Evolutionary conservation across 23 tunicate species (phyloP).

Genomic region (Trididemnum clinides): DNA sequence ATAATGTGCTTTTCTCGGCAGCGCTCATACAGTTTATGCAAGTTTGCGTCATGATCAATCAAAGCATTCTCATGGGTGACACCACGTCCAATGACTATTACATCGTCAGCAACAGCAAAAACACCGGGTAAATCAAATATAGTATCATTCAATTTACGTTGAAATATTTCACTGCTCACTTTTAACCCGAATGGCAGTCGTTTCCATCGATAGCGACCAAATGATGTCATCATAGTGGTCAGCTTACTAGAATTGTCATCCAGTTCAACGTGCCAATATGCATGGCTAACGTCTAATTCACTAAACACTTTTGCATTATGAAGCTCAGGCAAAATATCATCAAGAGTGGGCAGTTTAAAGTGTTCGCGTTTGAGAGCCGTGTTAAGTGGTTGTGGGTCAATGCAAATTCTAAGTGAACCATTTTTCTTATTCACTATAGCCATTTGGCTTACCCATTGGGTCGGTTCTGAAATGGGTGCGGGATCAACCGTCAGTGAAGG

Average conservation of each 20-base stretch:
- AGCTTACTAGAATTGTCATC: slow-evolving; percentile 16
- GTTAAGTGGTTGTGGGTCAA: slow-evolving; percentile 29
- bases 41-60: slow-evolving; percentile 23
- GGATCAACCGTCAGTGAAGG: slow-evolving; percentile 15
- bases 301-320: slow-evolving; percentile 26
- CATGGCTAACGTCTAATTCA: slow-evolving; percentile 29
- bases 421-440: slow-evolving; percentile 25
- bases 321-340: slow-evolving; percentile 18
- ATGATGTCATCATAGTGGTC: slow-evolving; percentile 24
- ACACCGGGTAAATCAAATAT: neutral
- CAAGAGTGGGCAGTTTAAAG: slow-evolving; percentile 14
- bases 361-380: slow-evolving; percentile 21
- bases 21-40: neutral
- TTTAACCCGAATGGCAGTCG: slow-evolving; percentile 40
- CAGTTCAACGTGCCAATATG: slow-evolving; percentile 29
- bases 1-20: slow-evolving; percentile 13
- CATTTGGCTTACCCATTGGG: slow-evolving; percentile 44
- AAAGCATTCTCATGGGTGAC: neutral
- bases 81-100: slow-evolving; percentile 27
- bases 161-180: slow-evolving; percentile 23
- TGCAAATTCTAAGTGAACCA: slow-evolving; percentile 20
- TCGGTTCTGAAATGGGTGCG: slow-evolving; percentile 18
- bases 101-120: slow-evolving; percentile 26
- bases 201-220: slow-evolving; percentile 25
- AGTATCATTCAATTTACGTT: neutral